Conservation (phyloP, 2,888 invertebrate species). For the Mythimna impura region DNA sequence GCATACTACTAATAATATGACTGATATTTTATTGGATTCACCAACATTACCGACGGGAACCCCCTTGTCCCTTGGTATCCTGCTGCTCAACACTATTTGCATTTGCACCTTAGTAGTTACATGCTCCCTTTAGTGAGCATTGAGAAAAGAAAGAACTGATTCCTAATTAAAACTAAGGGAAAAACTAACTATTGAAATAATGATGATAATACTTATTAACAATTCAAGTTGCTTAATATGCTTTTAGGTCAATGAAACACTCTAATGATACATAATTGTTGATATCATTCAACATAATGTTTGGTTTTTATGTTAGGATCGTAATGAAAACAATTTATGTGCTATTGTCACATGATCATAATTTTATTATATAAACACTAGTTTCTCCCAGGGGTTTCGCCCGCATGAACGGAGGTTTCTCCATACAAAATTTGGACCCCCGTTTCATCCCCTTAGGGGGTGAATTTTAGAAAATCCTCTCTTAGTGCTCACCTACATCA, state of each 20-base stretch:
- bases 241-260: slow-evolving; percentile 52
- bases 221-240: slow-evolving; percentile 38
- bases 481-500: too few relatives aligned
- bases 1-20: too few relatives aligned
- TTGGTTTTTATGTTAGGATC: slow-evolving; percentile 9
- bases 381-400: too few relatives aligned
- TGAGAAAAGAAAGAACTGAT: neutral
- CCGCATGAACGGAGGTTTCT: too few relatives aligned
- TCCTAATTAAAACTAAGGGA: neutral
- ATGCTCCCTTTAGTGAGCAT: too few relatives aligned
- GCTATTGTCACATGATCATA: neutral
- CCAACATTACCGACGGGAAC: too few relatives aligned
- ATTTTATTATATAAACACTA: slow-evolving; percentile 15
- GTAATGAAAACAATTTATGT: slow-evolving; percentile 6
- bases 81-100: neutral
- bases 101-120: neutral
- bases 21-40: too few relatives aligned
- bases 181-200: slow-evolving; percentile 5
- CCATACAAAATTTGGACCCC: too few relatives aligned
- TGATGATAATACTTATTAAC: slow-evolving; percentile 21
- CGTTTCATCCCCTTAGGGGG: too few relatives aligned
- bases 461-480: too few relatives aligned
- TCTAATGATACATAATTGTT: slow-evolving; percentile 18
- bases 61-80: too few relatives aligned
- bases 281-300: slow-evolving; percentile 17